A percentile compares a stretch with the other conserved stretches of the same genome.
Evolutionary conservation across 2,888 invertebrate genomes (phyloP).

Genomic region (Scelioninae gen. 2): DNA sequence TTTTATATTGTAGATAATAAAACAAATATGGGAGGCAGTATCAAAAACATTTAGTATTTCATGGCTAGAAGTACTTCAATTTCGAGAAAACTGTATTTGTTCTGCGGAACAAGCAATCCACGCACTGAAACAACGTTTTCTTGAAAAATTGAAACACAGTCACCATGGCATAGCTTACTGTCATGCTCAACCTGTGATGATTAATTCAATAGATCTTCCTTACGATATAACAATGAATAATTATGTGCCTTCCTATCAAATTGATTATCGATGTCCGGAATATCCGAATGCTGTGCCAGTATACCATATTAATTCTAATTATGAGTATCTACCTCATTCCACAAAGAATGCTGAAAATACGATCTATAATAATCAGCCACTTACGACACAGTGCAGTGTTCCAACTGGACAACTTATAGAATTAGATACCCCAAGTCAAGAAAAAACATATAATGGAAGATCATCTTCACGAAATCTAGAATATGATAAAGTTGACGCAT

Average conservation of each 20-base stretch:
- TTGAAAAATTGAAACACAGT: conserved; percentile 74
- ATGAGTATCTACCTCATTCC: conserved; percentile 60
- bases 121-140: conserved; percentile 75
- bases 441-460: conserved; percentile 64
- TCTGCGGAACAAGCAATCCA: conserved; percentile 77
- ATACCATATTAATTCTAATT: conserved; percentile 60
- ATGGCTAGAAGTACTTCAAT: conserved; percentile 84
- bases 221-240: conserved; percentile 65
- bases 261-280: conserved; percentile 62
- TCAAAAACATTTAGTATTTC: conserved; percentile 77
- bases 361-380: conserved; percentile 73
- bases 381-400: conserved; percentile 74
- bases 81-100: conserved; percentile 78
- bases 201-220: conserved; percentile 63
- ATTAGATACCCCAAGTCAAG: conserved; percentile 76
- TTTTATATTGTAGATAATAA: conserved; percentile 80
- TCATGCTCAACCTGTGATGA: conserved; percentile 58
- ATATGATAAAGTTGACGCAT: conserved; percentile 66
- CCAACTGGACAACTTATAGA: conserved; percentile 84
- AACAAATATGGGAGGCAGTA: conserved; percentile 84
- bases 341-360: conserved; percentile 59
- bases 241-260: conserved; percentile 64
- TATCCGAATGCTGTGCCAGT: conserved; percentile 57
- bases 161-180: conserved; percentile 65
- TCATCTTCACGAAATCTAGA: conserved; percentile 61